Conservation (phyloP, 2,113 vertebrate genomes). For the Eolophus roseicapilla region DNA sequence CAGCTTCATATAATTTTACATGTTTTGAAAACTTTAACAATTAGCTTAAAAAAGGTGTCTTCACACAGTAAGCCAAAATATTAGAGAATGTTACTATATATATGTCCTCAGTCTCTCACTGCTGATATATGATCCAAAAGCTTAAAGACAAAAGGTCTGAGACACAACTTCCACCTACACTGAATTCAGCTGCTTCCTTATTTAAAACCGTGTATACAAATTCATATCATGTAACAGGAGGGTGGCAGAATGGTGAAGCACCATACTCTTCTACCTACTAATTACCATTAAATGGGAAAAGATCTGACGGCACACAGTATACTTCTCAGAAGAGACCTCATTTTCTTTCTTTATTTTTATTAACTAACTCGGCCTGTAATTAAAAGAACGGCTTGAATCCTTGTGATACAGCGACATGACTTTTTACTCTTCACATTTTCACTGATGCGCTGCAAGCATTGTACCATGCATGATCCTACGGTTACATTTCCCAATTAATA, state of each 20-base stretch:
- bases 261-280: background rate
- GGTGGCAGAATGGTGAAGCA: background rate
- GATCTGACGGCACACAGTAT: background rate
- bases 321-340: background rate
- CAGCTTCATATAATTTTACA: background rate
- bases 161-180: background rate
- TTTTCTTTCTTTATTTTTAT: background rate
- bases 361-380: background rate
- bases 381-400: background rate
- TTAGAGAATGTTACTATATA: background rate
- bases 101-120: background rate
- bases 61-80: background rate
- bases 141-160: background rate
- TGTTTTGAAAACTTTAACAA: background rate
- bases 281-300: background rate
- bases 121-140: background rate
- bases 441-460: fast-evolving
- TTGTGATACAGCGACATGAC: fast-evolving
- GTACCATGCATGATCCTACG: fast-evolving
- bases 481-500: background rate
- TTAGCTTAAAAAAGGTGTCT: background rate
- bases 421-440: background rate
- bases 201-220: background rate
- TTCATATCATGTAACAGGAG: background rate
- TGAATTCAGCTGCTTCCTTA: background rate